Conservation (phyloP, 2,888 invertebrate species). For the Pollenia angustigena region DNA sequence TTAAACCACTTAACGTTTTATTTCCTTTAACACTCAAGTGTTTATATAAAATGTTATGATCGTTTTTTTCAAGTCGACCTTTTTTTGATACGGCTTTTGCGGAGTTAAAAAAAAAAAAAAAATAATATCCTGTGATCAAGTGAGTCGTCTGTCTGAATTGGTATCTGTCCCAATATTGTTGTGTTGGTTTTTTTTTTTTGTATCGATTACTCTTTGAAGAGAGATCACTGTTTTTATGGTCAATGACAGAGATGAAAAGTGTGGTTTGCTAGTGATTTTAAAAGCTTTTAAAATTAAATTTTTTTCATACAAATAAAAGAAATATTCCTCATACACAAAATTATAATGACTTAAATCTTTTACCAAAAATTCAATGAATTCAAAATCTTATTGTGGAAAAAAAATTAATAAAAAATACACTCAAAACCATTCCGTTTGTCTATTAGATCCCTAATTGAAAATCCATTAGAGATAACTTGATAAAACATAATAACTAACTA, state of each 20-base stretch:
- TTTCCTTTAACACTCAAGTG: constrained; percentile 73
- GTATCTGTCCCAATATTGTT: constrained; percentile 52
- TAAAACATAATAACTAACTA: too few relatives aligned
- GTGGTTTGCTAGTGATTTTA: neutral
- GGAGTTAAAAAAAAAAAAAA: constrained; percentile 53
- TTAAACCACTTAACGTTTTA: constrained; percentile 72
- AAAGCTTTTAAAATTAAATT: neutral
- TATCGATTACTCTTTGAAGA: constrained; percentile 56
- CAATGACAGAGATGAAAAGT: constrained; percentile 35
- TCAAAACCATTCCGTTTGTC: too few relatives aligned
- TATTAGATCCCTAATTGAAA: too few relatives aligned
- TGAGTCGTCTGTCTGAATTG: constrained; percentile 52
- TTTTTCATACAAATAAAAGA: neutral
- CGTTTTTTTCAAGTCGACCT: constrained; percentile 42
- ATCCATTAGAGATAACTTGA: too few relatives aligned
- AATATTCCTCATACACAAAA: neutral
- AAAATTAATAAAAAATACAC: too few relatives aligned
- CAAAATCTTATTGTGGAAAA: too few relatives aligned
- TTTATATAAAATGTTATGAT: constrained; percentile 69
- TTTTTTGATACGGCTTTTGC: constrained; percentile 46
- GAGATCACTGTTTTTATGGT: constrained; percentile 44
- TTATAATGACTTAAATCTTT: neutral
- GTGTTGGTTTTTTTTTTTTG: constrained; percentile 48
- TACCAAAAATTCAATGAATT: too few relatives aligned
- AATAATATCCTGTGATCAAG: constrained; percentile 69